phyloP scores from a whole-genome alignment of 2,888 invertebrate species.

The Rotaria sp. region DNA sequence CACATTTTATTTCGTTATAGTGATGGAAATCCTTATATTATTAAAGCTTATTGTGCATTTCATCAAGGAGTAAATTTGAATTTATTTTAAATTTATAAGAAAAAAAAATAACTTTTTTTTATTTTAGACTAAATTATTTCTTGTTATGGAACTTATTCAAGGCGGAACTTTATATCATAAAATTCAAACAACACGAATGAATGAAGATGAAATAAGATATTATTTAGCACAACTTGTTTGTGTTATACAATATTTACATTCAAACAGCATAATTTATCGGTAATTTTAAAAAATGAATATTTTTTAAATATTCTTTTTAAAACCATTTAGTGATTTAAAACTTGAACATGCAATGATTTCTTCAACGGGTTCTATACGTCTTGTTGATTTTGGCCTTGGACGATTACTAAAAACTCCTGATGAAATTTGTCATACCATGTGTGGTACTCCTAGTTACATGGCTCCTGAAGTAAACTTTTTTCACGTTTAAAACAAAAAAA shows the following conservation, averaged over 20 bases:
- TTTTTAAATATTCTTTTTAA: background rate
- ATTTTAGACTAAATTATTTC: background rate
- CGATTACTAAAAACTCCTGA: background rate
- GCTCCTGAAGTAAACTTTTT: background rate
- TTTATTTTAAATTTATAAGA: background rate
- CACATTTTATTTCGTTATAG: background rate
- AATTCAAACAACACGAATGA: background rate
- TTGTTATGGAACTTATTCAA: background rate
- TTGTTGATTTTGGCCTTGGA: background rate
- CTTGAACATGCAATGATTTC: background rate
- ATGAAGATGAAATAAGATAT: background rate
- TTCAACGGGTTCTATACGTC: background rate
- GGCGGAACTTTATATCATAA: background rate
- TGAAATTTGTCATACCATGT: background rate
- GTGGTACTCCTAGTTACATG: background rate
- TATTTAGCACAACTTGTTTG: background rate
- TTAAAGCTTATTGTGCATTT: background rate
- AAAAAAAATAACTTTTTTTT: too few species aligned
- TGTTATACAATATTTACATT: background rate
- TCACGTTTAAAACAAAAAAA: too few species aligned
- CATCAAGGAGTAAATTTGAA: background rate
- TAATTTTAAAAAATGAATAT: background rate
- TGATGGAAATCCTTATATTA: background rate
- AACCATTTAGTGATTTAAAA: background rate
- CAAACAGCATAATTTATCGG: background rate